Percentiles rank a stretch among this genome's conserved stretches.
Evolutionary conservation across 1,140 invertebrate genomes (phyloP).

Genomic region (Cydia fagiglandana): DNA sequence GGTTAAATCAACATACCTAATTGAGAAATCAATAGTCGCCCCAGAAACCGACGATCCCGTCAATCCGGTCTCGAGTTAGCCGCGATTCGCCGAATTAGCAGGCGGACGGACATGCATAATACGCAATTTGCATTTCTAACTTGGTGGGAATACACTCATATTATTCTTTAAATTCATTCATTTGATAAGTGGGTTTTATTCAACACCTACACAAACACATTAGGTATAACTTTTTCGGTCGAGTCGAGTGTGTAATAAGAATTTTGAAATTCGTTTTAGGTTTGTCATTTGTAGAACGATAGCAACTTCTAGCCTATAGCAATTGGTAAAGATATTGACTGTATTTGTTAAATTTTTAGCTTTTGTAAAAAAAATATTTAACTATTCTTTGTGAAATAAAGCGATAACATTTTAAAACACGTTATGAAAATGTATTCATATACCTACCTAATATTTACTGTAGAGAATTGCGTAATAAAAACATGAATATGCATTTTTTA

Average conservation of each 20-base stretch:
- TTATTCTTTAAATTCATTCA: background rate
- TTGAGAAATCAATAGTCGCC: conserved; percentile 10
- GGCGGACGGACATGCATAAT: conserved; percentile 15
- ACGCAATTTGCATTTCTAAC: conserved; percentile 12
- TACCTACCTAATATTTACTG: no score
- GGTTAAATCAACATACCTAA: conserved; percentile 7
- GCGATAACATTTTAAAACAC: no score
- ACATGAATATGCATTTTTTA: background rate
- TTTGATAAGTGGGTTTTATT: background rate
- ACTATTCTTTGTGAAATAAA: no score
- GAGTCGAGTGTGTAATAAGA: no score
- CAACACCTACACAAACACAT: background rate
- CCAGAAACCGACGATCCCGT: conserved; percentile 23
- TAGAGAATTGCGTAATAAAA: background rate
- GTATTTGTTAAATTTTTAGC: no score
- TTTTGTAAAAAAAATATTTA: no score
- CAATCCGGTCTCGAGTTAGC: conserved; percentile 22
- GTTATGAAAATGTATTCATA: no score
- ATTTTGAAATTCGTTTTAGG: no score
- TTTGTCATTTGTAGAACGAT: no score
- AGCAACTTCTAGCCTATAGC: no score
- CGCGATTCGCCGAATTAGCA: conserved; percentile 10
- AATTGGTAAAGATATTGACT: no score
- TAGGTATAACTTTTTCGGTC: no score
- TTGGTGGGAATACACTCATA: background rate